Evolutionary conservation across 2,888 invertebrate genomes (phyloP), one percentile per base, ranked within the genome.

Genomic region (Drosophila pegasa): DNA sequence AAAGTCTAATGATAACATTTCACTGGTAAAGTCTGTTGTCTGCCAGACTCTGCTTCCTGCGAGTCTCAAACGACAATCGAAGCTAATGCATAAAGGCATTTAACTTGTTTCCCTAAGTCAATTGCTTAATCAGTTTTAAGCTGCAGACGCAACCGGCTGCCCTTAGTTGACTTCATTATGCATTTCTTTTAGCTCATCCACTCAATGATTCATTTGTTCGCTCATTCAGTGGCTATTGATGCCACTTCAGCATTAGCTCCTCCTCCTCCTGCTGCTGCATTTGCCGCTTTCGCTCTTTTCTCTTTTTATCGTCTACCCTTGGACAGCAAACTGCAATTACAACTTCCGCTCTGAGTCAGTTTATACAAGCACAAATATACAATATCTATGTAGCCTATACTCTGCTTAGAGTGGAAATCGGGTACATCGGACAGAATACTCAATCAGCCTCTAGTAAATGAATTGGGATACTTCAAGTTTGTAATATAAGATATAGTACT

Each of bases 261-360:
- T 52, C 8, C n/a, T n/a, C n/a, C n/a, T n/a, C n/a, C 43, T n/a
- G 7, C 43, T 25, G 25, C 18, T 16, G 0, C 33, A n/a, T n/a
- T n/a, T 51, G 16, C n/a, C 47, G 20, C 33, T 55, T 66, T 55
- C 35, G 63, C 41, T 62, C 20, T 22, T 25, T 20, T 33, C 45
- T 10, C 45, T 16, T 18, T 35, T 14, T n/a, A 40, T 9, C 47
- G n/a, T 52, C 18, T 7, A 16, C 55, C 37, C 37, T 16, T 48
- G 43, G 41, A 10, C 29, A 27, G 16, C 63, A 59, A 74, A 67
- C 29, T 70, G 83, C 77, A 76, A 82, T 86, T 86, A 82, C 76
- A 79, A 82, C 77, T 79, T 83, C 83, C 83, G 88, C 56, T 56
- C 65, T 88, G 76, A 76, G 56, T 87, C 86, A 81, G 58, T 41